phyloP scores from a whole-genome alignment of 1,140 invertebrate genomes.

The Pissodes strobi region DNA sequence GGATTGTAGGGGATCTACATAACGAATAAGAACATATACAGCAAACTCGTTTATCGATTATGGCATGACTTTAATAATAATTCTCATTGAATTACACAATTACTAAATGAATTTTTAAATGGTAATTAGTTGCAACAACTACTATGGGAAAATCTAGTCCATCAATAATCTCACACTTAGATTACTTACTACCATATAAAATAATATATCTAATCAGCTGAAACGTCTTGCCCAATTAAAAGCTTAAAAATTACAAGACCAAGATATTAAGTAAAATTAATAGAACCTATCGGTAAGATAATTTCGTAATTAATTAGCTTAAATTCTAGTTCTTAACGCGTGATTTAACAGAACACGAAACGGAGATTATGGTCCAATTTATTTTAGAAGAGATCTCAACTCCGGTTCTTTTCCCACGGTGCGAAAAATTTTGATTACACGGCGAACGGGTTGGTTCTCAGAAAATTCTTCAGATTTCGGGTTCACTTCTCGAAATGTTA shows the following conservation, averaged over 20 bases:
- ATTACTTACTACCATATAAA: too few species aligned
- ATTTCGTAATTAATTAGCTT: constrained; percentile 20
- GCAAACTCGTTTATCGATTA: too few species aligned
- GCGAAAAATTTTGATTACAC: constrained; percentile 33
- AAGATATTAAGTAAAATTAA: constrained; percentile 11
- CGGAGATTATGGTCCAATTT: constrained; percentile 28
- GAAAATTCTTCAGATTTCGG: constrained; percentile 24
- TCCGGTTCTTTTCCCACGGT: constrained; percentile 24
- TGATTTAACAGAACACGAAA: constrained; percentile 31
- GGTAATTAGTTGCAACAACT: too few species aligned
- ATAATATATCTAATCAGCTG: too few species aligned
- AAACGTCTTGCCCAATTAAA: too few species aligned
- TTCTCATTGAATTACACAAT: too few species aligned
- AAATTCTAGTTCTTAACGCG: constrained; percentile 28
- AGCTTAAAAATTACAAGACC: background rate
- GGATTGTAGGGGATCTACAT: too few species aligned
- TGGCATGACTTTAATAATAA: too few species aligned
- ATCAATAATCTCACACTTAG: too few species aligned
- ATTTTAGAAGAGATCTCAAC: constrained; percentile 23
- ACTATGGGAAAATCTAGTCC: too few species aligned
- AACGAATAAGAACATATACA: too few species aligned
- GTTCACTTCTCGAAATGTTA: constrained; percentile 9
- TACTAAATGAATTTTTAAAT: too few species aligned
- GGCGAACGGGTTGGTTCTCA: constrained; percentile 11
- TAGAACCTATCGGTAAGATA: constrained; percentile 8